Conservation (phyloP, 1,140 invertebrate genomes). For the Phenacoccus solenopsis region DNA sequence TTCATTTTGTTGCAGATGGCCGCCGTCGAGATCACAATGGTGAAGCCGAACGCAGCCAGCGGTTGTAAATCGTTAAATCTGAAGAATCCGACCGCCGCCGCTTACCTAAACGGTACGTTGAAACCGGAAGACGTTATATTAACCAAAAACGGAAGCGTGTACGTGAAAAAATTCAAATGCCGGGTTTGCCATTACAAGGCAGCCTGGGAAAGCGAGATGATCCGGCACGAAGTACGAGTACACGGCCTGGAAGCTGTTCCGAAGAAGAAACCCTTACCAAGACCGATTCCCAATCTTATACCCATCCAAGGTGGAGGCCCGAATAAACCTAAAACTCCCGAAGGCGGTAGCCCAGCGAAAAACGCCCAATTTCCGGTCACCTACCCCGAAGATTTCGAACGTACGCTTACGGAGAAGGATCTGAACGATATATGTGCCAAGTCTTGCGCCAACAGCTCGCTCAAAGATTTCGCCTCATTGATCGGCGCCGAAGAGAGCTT, state of each 20-base stretch:
- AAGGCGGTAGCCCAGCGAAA: neutral
- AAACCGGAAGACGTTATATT: constrained; percentile 20
- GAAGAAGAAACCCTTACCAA: constrained; percentile 37
- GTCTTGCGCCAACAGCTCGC: constrained; percentile 33
- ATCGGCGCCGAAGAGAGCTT: constrained; percentile 36
- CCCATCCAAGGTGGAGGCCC: constrained; percentile 37
- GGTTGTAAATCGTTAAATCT: neutral
- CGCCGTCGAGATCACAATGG: constrained; percentile 7
- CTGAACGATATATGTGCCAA: constrained; percentile 36
- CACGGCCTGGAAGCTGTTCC: constrained; percentile 36
- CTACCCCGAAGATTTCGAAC: neutral
- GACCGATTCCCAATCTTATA: constrained; percentile 57
- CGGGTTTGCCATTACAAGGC: constrained; percentile 38
- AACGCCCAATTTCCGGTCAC: neutral
- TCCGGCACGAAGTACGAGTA: constrained; percentile 34
- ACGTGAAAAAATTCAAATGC: constrained; percentile 22
- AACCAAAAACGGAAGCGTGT: constrained; percentile 20
- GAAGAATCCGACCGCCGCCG: neutral
- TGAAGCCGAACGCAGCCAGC: neutral
- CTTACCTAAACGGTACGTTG: neutral
- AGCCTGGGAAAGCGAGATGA: constrained; percentile 40
- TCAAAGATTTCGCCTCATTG: constrained; percentile 38
- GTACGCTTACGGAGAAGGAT: constrained; percentile 34
- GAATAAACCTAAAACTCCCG: neutral
- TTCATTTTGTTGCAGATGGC: neutral